Evolutionary conservation across 2,113 vertebrate genomes (phyloP), one percentile per base, ranked within the genome.

Genomic region (Pelodiscus sinensis): DNA sequence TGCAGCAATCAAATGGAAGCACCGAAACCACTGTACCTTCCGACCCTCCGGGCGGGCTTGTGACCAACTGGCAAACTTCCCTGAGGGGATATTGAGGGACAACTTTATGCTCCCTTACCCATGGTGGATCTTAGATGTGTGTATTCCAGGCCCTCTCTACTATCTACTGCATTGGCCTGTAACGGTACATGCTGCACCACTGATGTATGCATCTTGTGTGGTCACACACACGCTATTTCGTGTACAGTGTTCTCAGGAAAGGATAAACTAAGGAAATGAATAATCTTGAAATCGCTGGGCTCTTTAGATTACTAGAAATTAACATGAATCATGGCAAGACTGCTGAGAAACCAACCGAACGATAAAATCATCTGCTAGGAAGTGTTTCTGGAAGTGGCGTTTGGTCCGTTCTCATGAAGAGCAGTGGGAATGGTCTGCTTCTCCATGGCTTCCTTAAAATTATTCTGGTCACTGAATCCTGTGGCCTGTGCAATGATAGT

Each of bases 1-100:
- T 92, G 87, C 87, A 86, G 93, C 73, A 89, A 16, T 84, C 94
- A 44, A 60, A 86, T 3, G 92, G 92, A 94, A 2, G 88, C 84
- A 27, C 68, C 6, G n/a, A 73, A 86, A 94, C 65, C 90, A 15
- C 88, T 75, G 90, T 85, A 92, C 79, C 56, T 24, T 71, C 92
- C 73, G 84, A 50, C 50, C 89, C 95, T 82, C 84, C 4, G 4
- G 87, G 73, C 75, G 81, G 0, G 4, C 18, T 91, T 88, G 84
- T 90, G 6, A 89, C 81, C 81, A 77, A 51, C 15, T 29, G n/a
- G 31, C 65, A 16, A 73, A 57, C 0, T 3, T 80, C 81, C 88
- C 85, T 1, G 79, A 35, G 82, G 78, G 91, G 52, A 90, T 58
- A 73, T 62, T 6, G 5, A 77, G 92, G 24, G 86, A 31, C 54